Percentiles rank a stretch among this genome's conserved stretches.
phyloP scores from a whole-genome alignment of 2,113 vertebrate species.

The Salvelinus sp. region DNA sequence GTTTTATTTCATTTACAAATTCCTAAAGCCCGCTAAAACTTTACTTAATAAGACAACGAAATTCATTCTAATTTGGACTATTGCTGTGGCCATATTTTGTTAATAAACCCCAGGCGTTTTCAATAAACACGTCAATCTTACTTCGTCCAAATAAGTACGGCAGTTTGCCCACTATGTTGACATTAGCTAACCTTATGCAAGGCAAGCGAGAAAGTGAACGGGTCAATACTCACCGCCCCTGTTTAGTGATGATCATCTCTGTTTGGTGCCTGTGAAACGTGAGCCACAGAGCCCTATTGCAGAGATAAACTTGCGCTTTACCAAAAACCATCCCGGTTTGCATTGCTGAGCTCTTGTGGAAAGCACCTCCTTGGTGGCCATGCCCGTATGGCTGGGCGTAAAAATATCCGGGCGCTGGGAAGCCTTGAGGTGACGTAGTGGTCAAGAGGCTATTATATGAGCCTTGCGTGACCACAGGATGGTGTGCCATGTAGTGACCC shows the following conservation, averaged over 20 bases:
- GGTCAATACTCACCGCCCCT: conserved; percentile 76
- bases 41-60: background rate
- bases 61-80: background rate
- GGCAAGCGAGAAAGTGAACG: no score
- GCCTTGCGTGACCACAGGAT: conserved; percentile 84
- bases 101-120: no score
- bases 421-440: conserved; percentile 82
- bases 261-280: conserved; percentile 87
- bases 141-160: no score
- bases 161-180: no score
- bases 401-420: conserved; percentile 80
- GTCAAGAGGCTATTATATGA: conserved; percentile 84
- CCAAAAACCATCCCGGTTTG: conserved; percentile 81
- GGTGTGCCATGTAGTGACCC: conserved; percentile 85
- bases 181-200: no score
- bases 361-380: conserved; percentile 81
- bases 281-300: conserved; percentile 85
- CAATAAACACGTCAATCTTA: no score
- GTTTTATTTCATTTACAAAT: background rate
- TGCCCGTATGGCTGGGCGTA: conserved; percentile 85
- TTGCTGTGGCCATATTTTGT: no score
- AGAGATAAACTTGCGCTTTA: conserved; percentile 86
- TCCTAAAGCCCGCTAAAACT: background rate
- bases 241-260: conserved; percentile 88
- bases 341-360: conserved; percentile 82